Evolutionary conservation across 2,797 vertebrate species (phyloP).

Genomic region (Erethizon dorsatum): DNA sequence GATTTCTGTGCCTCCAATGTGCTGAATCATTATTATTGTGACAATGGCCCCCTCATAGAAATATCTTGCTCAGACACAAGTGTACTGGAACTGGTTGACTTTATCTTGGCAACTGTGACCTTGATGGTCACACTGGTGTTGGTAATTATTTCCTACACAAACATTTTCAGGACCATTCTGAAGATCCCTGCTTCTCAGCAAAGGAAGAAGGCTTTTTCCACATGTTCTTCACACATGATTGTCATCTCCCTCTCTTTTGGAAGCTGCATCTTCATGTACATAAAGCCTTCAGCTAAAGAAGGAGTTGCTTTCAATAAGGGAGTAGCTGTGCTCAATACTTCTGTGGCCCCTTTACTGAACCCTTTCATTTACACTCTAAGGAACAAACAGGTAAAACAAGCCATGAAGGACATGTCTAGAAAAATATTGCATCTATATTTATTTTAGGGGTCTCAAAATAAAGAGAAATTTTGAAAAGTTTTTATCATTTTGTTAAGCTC

Average conservation of each 20-base stretch:
- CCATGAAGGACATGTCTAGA: not conserved
- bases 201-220: slow-evolving; percentile 70
- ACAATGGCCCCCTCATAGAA: slow-evolving; percentile 71
- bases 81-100: slow-evolving; percentile 16
- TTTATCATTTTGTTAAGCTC: not conserved
- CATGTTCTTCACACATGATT: slow-evolving; percentile 43
- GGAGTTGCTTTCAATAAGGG: slow-evolving; percentile 67
- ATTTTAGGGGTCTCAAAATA: not conserved
- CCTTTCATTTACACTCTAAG: slow-evolving; percentile 69
- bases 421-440: not conserved
- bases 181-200: slow-evolving; percentile 67
- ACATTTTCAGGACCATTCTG: slow-evolving; percentile 72
- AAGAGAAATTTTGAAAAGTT: not conserved
- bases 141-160: slow-evolving; percentile 76
- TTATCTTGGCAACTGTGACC: slow-evolving; percentile 42
- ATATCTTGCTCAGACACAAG: slow-evolving; percentile 72
- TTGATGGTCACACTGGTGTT: slow-evolving; percentile 37
- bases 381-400: slow-evolving; percentile 61
- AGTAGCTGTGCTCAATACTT: slow-evolving; percentile 71
- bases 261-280: slow-evolving; percentile 71
- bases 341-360: slow-evolving; percentile 75
- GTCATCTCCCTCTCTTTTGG: slow-evolving; percentile 60
- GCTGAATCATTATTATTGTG: slow-evolving; percentile 74
- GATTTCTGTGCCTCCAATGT: slow-evolving; percentile 78
- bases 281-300: slow-evolving; percentile 48